A percentile compares a stretch with the other conserved stretches of the same genome.
phyloP scores from a whole-genome alignment of 2,888 invertebrate species.

The Caenorhabditis angaria region DNA sequence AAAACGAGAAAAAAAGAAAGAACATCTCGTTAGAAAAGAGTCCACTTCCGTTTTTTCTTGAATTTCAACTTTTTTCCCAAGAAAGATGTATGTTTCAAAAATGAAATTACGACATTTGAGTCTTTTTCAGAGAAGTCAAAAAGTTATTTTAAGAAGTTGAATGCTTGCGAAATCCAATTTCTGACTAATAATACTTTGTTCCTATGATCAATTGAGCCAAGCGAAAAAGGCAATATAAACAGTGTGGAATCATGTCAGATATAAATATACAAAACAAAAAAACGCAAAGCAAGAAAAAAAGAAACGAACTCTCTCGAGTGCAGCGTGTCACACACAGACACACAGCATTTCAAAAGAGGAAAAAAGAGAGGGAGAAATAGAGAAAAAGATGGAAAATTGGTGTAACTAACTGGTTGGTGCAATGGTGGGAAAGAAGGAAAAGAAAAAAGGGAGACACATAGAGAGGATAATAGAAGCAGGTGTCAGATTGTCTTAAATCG shows the following conservation, averaged over 20 bases:
- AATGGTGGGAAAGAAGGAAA: neutral
- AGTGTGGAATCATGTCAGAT: neutral
- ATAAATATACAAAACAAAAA: constrained; percentile 1
- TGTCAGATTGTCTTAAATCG: constrained; percentile 1
- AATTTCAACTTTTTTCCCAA: neutral
- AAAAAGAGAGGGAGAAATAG: constrained; percentile 3
- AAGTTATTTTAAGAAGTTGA: neutral
- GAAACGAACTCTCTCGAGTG: constrained; percentile 6
- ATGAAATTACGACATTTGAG: too few relatives aligned
- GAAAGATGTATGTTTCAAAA: neutral
- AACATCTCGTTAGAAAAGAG: neutral
- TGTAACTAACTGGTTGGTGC: neutral
- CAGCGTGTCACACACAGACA: constrained; percentile 8
- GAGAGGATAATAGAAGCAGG: neutral
- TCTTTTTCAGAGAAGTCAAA: neutral
- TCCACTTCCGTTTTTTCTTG: neutral
- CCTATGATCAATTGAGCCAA: too few relatives aligned
- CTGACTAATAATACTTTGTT: too few relatives aligned
- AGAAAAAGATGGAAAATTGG: constrained; percentile 3
- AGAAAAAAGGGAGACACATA: neutral
- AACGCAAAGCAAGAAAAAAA: neutral
- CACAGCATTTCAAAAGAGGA: constrained; percentile 16
- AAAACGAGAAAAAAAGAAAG: neutral
- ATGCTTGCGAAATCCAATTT: too few relatives aligned
- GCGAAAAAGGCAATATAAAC: too few relatives aligned